Evolutionary conservation across 2,797 vertebrate genomes (phyloP).

Genomic region (Syndactyla subalaris): DNA sequence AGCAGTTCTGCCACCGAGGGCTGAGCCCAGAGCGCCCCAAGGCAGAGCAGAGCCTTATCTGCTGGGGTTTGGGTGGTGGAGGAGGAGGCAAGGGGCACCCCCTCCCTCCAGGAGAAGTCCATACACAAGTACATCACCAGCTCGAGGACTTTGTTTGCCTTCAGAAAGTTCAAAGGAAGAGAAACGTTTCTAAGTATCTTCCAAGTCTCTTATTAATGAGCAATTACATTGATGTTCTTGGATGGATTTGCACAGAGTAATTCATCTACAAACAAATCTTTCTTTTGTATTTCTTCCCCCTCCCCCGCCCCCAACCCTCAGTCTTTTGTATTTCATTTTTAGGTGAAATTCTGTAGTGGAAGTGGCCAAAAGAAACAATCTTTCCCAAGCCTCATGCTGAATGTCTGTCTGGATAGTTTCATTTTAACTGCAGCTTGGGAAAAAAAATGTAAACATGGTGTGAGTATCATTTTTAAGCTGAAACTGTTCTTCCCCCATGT

Average conservation of each 20-base stretch:
- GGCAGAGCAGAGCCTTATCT: neutral
- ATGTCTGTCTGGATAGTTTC: slow-evolving; percentile 70
- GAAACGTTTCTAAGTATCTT: slow-evolving; percentile 63
- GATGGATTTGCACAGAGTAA: slow-evolving; percentile 68
- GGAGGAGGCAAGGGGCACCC: neutral
- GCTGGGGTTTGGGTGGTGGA: neutral
- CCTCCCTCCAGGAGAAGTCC: neutral
- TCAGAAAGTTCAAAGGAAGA: slow-evolving; percentile 68
- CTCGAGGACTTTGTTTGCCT: slow-evolving; percentile 46
- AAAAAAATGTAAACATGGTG: slow-evolving; percentile 56
- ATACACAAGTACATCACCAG: neutral
- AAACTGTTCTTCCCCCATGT: neutral
- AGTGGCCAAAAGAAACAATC: slow-evolving; percentile 76
- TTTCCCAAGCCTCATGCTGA: slow-evolving; percentile 53
- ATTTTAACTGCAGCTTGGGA: slow-evolving; percentile 64
- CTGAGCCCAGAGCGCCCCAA: neutral
- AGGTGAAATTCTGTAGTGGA: slow-evolving; percentile 61
- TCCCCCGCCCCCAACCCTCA: neutral
- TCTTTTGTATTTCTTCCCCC: slow-evolving; percentile 54
- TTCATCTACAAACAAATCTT: slow-evolving; percentile 74
- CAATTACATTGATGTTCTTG: slow-evolving; percentile 50
- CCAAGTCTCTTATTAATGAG: slow-evolving; percentile 70
- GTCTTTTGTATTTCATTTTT: slow-evolving; percentile 64
- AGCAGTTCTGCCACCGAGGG: rapidly evolving
- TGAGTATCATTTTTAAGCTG: slow-evolving; percentile 53